Conservation (phyloP, 2,113 vertebrate species). For the Litocranius walleri region DNA sequence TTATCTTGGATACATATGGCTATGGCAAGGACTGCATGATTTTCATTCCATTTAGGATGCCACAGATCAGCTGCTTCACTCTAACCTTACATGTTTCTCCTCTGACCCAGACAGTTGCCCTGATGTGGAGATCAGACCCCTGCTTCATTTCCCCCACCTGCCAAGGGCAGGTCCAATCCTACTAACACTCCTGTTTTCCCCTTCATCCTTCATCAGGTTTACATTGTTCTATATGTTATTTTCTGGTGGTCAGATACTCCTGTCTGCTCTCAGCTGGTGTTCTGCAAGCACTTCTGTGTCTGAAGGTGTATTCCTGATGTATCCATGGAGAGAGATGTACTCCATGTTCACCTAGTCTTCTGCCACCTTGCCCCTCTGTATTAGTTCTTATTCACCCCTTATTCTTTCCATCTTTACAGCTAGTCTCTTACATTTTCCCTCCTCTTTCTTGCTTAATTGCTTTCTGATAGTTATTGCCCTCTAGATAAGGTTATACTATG, state of each 20-base stretch:
- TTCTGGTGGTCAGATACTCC: not conserved
- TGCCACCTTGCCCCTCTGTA: not conserved
- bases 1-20: not conserved
- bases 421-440: not conserved
- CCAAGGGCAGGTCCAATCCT: not conserved
- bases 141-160: not conserved
- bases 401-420: not conserved
- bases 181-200: not conserved
- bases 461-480: not conserved
- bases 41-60: not conserved
- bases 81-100: not conserved
- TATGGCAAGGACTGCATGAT: not conserved
- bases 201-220: not conserved
- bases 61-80: not conserved
- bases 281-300: not conserved
- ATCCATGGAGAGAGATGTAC: not conserved
- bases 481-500: not conserved
- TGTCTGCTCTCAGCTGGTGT: not conserved
- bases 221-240: not conserved
- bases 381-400: not conserved
- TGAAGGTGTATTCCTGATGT: not conserved
- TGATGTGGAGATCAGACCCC: rapidly evolving
- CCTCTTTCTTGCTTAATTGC: not conserved
- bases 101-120: not conserved
- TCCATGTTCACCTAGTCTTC: not conserved